Conservation (phyloP, 2,113 vertebrate genomes). For the Phrynocephalus versicolor region DNA sequence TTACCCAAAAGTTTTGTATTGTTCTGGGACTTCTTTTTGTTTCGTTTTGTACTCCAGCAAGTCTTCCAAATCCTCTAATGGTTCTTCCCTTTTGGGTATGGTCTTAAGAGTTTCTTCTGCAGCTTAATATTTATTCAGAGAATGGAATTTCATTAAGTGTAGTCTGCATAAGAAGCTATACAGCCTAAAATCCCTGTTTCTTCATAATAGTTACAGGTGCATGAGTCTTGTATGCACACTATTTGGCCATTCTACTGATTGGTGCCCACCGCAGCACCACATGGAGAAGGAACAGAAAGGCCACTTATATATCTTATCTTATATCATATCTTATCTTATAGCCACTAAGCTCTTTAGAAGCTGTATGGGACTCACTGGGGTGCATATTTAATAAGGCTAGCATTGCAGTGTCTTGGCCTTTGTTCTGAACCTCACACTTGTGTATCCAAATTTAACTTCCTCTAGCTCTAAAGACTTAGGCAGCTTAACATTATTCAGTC, state of each 20-base stretch:
- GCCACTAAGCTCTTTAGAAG: neutral
- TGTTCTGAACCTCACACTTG: constrained; percentile 28
- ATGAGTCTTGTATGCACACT: neutral
- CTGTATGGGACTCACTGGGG: neutral
- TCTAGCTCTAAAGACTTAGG: constrained; percentile 63
- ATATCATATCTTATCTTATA: neutral
- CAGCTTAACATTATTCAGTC: constrained; percentile 67
- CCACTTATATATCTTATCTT: too few relatives aligned
- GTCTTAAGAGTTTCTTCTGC: neutral
- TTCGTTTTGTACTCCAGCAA: neutral
- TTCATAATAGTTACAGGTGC: neutral
- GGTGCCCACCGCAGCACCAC: too few relatives aligned
- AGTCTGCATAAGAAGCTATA: neutral
- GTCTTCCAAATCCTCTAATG: neutral
- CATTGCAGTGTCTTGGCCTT: neutral
- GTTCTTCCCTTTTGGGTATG: neutral
- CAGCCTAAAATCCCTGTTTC: neutral
- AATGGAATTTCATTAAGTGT: neutral
- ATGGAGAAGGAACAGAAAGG: neutral
- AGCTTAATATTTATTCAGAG: neutral
- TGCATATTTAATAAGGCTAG: neutral
- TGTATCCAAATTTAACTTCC: constrained; percentile 32
- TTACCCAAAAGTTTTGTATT: too few relatives aligned
- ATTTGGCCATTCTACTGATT: neutral
- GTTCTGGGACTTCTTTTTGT: neutral